phyloP scores from a whole-genome alignment of 2,113 vertebrate genomes.

The Hemiprocne comata region DNA sequence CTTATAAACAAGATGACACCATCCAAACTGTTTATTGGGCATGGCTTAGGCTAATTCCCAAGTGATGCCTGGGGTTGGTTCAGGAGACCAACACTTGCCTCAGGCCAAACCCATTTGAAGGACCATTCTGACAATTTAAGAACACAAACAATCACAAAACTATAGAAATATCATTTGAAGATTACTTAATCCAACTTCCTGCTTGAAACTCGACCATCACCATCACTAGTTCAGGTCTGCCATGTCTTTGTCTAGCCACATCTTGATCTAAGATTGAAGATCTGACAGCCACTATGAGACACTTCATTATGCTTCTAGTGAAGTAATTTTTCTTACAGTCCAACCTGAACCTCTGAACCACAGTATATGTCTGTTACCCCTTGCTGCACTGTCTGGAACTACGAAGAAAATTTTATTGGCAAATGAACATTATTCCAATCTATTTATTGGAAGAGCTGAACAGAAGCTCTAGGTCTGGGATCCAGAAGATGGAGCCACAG shows the following conservation, averaged over 20 bases:
- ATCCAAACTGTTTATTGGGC: background rate
- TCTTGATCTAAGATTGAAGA: background rate
- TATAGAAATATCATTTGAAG: background rate
- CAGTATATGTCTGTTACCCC: background rate
- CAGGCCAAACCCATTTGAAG: background rate
- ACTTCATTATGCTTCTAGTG: background rate
- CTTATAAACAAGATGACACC: background rate
- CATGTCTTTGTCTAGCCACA: accelerated
- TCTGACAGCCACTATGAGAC: background rate
- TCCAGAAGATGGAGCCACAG: background rate
- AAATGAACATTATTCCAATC: background rate
- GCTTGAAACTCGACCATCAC: background rate
- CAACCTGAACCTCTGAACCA: background rate
- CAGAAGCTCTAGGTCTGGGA: background rate
- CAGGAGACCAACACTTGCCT: background rate
- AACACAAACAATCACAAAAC: background rate
- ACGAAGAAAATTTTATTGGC: background rate
- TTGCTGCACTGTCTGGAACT: background rate
- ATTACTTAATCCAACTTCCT: background rate
- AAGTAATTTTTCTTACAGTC: background rate
- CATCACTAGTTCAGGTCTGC: background rate
- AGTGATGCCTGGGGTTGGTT: background rate
- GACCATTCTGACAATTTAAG: background rate
- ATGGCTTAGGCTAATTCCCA: background rate
- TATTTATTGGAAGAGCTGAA: background rate